phyloP scores from a whole-genome alignment of 1,140 invertebrate genomes.

The Drosophila persimilis region DNA sequence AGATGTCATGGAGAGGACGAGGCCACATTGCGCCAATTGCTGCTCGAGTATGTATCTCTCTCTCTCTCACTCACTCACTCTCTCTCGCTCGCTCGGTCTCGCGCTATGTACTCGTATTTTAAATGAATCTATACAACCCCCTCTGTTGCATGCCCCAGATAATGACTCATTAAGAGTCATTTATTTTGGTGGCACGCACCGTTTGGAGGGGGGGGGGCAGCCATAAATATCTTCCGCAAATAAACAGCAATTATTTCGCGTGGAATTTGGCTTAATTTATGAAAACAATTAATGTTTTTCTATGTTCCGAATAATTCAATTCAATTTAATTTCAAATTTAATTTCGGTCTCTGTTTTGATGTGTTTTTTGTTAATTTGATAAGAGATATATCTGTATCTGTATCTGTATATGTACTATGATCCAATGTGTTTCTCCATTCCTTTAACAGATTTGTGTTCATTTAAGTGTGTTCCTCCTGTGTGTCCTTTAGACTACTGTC shows the following conservation, averaged over 20 bases:
- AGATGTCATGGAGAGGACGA: slow-evolving; percentile 83
- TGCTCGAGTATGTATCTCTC: slow-evolving; percentile 81
- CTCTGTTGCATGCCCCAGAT: too few species aligned
- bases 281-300: slow-evolving; percentile 46
- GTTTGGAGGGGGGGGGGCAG: slow-evolving; percentile 12
- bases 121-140: too few species aligned
- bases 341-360: slow-evolving; percentile 31
- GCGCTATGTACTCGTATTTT: neutral
- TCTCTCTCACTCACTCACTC: too few species aligned
- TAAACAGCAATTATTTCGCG: slow-evolving; percentile 67
- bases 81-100: neutral
- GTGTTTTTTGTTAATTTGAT: slow-evolving; percentile 12
- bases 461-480: slow-evolving; percentile 69
- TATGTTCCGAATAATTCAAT: slow-evolving; percentile 40
- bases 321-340: slow-evolving; percentile 44
- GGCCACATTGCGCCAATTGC: slow-evolving; percentile 83
- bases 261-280: slow-evolving; percentile 54
- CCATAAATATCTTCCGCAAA: slow-evolving; percentile 75
- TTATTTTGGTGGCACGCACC: slow-evolving; percentile 54
- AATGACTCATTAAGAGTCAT: slow-evolving; percentile 62
- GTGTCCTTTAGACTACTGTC: slow-evolving; percentile 65
- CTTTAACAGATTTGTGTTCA: slow-evolving; percentile 79
- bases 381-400: slow-evolving; percentile 23
- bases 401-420: slow-evolving; percentile 34
- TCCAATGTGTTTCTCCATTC: slow-evolving; percentile 26